Evolutionary conservation across 2,797 vertebrate genomes (phyloP), one percentile per base, ranked within the genome.

Genomic region (Ctenopoma kingsleyae): DNA sequence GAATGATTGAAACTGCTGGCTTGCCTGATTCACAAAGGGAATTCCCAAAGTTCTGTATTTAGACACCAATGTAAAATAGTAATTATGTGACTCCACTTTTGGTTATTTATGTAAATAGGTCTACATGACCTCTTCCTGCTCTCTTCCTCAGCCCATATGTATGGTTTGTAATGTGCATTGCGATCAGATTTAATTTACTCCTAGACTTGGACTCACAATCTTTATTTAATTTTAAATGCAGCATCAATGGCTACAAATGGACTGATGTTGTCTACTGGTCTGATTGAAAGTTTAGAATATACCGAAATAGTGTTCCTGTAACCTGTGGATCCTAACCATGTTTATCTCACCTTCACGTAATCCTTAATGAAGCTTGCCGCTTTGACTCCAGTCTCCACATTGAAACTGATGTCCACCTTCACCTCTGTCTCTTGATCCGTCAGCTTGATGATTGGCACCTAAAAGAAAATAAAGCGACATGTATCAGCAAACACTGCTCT

Each of bases 361-460:
- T 97, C 97, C 93, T 98, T 98, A 85, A 99, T 98, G 91, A 99
- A 96, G 84, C 93, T 95, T 17, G 98, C 98, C 54, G 98, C 96
- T 93, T 97, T 98, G 67, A 99, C 97, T 23, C 98, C 98, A 19
- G 97, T 98, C 94, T 98, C 97, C 78, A 99, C 96, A 47, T 99
- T 99, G 86, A 99, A 99, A 90, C 98, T 99, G 91, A 99, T 99
- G 93, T 99, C 98, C 63, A 99, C 98, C 92, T 99, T 99, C 41
- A 99, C 97, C 64, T 99, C 98, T 0, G 98, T 99, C 92, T 98
- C 96, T 93, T 96, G 96, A 93, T 99, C 98, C 2, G 97, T 99
- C 81, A 99, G 95, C 87, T 99, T 99, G 89, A 99, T 99, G 89
- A 99, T 99, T 71, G 98, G 98, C 85, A 99, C 98, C 98, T 99